Evolutionary conservation across 2,888 invertebrate species (phyloP).

Genomic region (Stratiomys singularior): DNA sequence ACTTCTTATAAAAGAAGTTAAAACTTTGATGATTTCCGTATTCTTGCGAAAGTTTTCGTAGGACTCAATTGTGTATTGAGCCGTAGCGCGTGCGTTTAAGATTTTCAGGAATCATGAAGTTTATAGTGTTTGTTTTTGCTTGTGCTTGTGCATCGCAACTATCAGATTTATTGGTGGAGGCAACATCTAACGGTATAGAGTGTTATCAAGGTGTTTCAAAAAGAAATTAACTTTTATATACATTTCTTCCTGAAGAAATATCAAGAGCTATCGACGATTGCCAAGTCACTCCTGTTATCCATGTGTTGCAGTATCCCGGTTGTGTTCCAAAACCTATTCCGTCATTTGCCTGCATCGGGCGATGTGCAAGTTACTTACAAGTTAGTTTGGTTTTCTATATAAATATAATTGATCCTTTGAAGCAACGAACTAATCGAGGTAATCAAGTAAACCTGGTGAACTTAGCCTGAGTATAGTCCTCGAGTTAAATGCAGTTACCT

Average conservation of each 20-base stretch:
- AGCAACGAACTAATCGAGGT: no score
- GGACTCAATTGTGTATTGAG: neutral
- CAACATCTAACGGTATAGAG: slow-evolving; percentile 42
- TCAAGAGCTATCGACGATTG: slow-evolving; percentile 74
- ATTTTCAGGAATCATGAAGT: slow-evolving; percentile 20
- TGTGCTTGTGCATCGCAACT: slow-evolving; percentile 48
- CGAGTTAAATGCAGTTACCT: no score
- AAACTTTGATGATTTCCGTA: neutral
- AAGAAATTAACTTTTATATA: neutral
- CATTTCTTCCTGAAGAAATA: slow-evolving; percentile 35
- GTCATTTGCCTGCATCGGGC: slow-evolving; percentile 91
- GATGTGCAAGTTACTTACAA: slow-evolving; percentile 92
- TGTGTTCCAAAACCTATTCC: slow-evolving; percentile 94
- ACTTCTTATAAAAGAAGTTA: slow-evolving; percentile 17
- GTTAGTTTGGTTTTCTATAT: slow-evolving; percentile 66
- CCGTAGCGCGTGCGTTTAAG: neutral
- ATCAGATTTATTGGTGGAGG: slow-evolving; percentile 16
- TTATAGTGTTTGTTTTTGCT: slow-evolving; percentile 42
- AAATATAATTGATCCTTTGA: no score
- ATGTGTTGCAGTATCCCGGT: slow-evolving; percentile 89
- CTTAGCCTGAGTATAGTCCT: no score
- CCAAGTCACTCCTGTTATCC: slow-evolving; percentile 90
- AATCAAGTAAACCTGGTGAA: no score
- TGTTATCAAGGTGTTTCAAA: neutral
- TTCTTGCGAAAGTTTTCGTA: neutral